Conservation (phyloP, 2,888 invertebrate genomes). For the Fragum sueziense region DNA sequence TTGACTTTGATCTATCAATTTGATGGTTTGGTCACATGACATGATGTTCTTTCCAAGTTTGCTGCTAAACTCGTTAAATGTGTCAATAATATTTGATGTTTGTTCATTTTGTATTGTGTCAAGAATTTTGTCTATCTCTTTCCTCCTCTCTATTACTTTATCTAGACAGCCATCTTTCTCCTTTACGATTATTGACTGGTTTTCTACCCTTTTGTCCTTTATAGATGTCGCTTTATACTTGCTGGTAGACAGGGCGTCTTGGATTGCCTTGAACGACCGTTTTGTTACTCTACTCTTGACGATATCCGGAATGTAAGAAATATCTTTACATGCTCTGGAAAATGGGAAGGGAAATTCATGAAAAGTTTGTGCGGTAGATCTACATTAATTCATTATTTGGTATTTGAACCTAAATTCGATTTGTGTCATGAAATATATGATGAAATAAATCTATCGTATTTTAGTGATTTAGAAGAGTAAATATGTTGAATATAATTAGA, state of each 20-base stretch:
- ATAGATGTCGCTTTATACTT: neutral
- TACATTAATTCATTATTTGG: no score
- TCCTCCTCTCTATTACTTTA: neutral
- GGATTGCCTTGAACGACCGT: neutral
- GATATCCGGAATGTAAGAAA: neutral
- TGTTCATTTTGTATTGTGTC: neutral
- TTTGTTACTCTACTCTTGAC: neutral
- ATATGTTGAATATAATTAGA: no score
- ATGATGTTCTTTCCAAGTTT: no score
- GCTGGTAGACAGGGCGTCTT: neutral
- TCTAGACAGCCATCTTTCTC: neutral
- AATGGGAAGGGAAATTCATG: no score
- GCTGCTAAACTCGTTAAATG: no score
- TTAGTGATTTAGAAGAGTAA: no score
- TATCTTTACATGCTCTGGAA: neutral
- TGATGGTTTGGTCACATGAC: no score
- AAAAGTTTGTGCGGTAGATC: no score
- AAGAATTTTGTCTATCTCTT: neutral
- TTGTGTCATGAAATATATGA: no score
- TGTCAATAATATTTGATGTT: neutral
- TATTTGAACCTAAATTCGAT: no score
- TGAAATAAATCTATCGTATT: no score
- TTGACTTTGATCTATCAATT: no score
- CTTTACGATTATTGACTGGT: neutral
- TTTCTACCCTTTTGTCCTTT: neutral